Base-by-base conservation (phyloP, 2,113 vertebrate genomes). In the Mionectes macconnelli region DNA sequence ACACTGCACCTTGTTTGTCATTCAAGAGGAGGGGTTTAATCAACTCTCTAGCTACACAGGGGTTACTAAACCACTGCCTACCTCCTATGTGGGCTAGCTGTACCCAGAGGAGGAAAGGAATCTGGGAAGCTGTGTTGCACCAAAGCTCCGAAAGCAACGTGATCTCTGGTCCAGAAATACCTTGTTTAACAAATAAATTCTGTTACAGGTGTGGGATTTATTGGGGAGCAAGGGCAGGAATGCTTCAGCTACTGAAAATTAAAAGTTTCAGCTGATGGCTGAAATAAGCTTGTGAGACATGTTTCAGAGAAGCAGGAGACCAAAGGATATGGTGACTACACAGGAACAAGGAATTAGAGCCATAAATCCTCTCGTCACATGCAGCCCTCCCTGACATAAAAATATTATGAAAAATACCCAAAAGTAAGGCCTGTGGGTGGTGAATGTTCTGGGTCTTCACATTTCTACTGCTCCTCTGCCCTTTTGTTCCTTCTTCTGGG, bases 401-500 rank as follows among this genome's bases (percentile, higher is more conserved):
- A 92, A 52, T 66, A 63, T 53, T 62, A 80, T 0, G 0, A 44
- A 62, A 94, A 72, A 79, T 28, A 53, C 2, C 13, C 23, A 57
- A n/a, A 73, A 93, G 27, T 35, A 35, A 84, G 47, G 55, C 47
- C 59, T 75, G 88, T 95, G 76, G 83, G 83, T 81, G 64, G 83
- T 70, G 50, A 93, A 84, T n/a, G 59, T 80, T 84, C 76, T 88
- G 53, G 59, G 53, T 88, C 83, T 90, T 86, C 86, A 84, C 45
- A 59, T 96, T 88, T 69, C 75, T 90, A 59, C 57, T 80, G 40
- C 40, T 90, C 53, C 59, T 77, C 66, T 92, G 94, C 90, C 86
- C 92, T 96, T 96, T 95, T 93, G 88, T 95, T 95, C 89, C 60
- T 78, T 88, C 55, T 86, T 77, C 86, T 67, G 88, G 94, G 94